Base-by-base conservation (phyloP, 1,140 invertebrate species). In the Megalopta genalis region DNA sequence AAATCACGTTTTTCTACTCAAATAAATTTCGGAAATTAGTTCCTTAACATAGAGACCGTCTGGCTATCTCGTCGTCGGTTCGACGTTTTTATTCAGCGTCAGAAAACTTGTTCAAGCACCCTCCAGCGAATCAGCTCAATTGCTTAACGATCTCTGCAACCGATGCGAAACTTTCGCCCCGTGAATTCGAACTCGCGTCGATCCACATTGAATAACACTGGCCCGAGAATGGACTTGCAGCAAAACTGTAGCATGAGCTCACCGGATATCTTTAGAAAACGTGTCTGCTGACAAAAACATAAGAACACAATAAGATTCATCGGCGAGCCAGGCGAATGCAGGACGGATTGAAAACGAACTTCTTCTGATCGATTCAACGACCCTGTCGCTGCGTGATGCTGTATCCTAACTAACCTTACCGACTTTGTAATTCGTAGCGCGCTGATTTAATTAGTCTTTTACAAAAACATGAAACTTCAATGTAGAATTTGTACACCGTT, bases 261-360 rank as follows among this genome's bases (percentile, higher is more conserved):
- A 39, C 8, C 32, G 32, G 32, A 64, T 63, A 63, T 63, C 60
- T 63, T 63, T 63, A 63, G 60, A 63, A 37, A 32, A 63, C 60
- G 60, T 63, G 60, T 6, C 60, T 2, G 32, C 27, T 62, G 32
- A 64, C 32, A 21, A 64, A 64, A 39, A 64, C 14, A 64, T n/a
- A 21, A 39, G 37, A 64, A 16, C 62, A 64, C 62, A n/a, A 32
- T 27, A 32, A 62, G 62, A 64, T 63, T 27, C 16, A 16, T 64
- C 21, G 12, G 25, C 5, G 18, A 21, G 25, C 32, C 7, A 39
- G 25, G 49, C 49, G 23, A 25, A 27, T 27, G 25, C 12, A 62
- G 23, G 14, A 62, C 12, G 25, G 10, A 62, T 27, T 25, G 3
- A 4, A 12, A 62, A 62, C 23, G 23, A 27, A 27, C 9, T 42